These are phyloP conservation scores for Dipodomys ordii DNA, from an alignment of 2,113 vertebrate species.

Conservation along the genomic window DNA sequence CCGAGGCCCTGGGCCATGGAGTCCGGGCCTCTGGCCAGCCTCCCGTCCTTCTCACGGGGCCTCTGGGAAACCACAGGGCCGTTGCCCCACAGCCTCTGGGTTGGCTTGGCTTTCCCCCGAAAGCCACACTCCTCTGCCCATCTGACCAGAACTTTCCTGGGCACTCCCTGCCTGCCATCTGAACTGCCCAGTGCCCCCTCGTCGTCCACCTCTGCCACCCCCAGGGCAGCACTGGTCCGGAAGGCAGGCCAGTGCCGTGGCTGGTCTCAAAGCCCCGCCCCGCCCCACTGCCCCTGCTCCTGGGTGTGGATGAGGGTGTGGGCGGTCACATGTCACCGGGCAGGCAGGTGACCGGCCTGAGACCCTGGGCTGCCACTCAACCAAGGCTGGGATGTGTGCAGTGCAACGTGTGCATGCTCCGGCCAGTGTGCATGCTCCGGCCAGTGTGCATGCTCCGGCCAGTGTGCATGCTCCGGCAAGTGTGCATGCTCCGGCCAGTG, in stretches of 20 bases:
- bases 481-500: too few relatives aligned
- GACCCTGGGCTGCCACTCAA: background rate
- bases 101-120: background rate
- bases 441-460: too few relatives aligned
- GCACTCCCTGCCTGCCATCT: background rate
- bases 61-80: background rate
- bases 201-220: fast-evolving
- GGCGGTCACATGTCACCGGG: background rate
- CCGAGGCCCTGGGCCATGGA: background rate
- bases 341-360: background rate
- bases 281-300: background rate
- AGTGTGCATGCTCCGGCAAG: too few relatives aligned
- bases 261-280: background rate
- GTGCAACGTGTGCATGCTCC: too few relatives aligned
- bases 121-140: background rate
- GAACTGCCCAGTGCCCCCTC: background rate
- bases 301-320: too few relatives aligned
- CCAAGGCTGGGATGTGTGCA: too few relatives aligned
- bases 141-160: background rate
- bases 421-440: too few relatives aligned
- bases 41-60: background rate
- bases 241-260: too few relatives aligned
- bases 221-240: background rate
- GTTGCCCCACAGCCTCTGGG: background rate
- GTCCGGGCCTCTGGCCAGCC: background rate